Base-by-base conservation (phyloP, 1,140 invertebrate genomes). In the Archegozetes longisetosus region DNA sequence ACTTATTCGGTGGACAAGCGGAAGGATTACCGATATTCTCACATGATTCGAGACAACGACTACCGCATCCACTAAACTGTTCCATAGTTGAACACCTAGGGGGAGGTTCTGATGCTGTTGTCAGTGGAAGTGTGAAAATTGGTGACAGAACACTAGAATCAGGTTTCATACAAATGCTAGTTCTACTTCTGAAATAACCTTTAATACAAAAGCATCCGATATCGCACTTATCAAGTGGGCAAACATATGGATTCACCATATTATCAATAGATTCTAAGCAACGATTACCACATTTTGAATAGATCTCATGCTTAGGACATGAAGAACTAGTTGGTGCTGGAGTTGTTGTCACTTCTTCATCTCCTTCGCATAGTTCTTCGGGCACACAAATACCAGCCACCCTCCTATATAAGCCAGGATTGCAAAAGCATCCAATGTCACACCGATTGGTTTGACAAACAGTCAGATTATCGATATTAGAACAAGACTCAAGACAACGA, bases 371-470 rank as follows among this genome's bases (percentile, higher is more conserved):
- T 25, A 20, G 29, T 47, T 57, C 55, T 29, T 1, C 24, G 1
- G 32, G 12, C 20, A 62, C 56, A 25, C 61, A 62, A 20, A 23
- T 22, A 2, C 56, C 56, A 1, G 53, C 14, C 1, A 53, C 53
- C 6, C 55, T 51, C 20, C 57, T 28, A 23, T 59, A 29, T 20
- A 58, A 27, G 22, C 57, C 61, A 13, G 32, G 20, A 22, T 28
- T 51, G 24, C 61, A 62, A 29, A 62, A 62, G 48, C 61, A 62
- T 50, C 61, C 61, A 12, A n/a, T 1, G 0, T 51, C 57, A 25
- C 61, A 62, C 9, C 46, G 22, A 2, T 51, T n/a, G 6, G 24
- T 22, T 2, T 51, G 57, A 52, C 61, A 62, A 3, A 53, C 53
- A 25, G 27, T 9, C 17, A 9, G 32, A 6, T 40, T 6, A 9